Conservation (phyloP, 2,888 invertebrate genomes). For the Drosophila helvetica region DNA sequence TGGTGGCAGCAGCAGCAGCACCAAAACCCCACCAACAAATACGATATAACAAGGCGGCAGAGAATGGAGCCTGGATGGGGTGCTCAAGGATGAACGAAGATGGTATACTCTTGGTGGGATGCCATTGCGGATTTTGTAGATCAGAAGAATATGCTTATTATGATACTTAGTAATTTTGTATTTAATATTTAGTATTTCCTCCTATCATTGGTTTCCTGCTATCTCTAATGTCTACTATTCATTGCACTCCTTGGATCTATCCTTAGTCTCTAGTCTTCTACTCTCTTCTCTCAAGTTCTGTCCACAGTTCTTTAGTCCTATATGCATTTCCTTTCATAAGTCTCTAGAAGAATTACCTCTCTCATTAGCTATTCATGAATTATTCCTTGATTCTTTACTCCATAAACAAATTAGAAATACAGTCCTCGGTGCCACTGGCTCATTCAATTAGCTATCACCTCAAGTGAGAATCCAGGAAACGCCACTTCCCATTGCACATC, state of each 20-base stretch:
- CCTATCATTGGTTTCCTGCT: too few relatives aligned
- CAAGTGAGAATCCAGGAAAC: neutral
- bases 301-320: too few relatives aligned
- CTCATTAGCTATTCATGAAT: neutral
- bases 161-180: too few relatives aligned
- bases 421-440: neutral
- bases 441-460: neutral
- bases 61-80: constrained; percentile 11
- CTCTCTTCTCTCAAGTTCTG: neutral
- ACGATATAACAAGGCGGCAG: constrained; percentile 17
- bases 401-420: neutral
- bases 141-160: too few relatives aligned
- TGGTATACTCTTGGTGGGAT: constrained; percentile 2
- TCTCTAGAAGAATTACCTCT: neutral
- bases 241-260: too few relatives aligned
- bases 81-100: constrained; percentile 5
- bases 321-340: neutral
- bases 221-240: too few relatives aligned
- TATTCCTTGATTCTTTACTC: neutral
- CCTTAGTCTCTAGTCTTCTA: neutral
- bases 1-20: constrained; percentile 5
- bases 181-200: neutral
- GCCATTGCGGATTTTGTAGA: neutral
- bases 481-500: neutral
- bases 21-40: constrained; percentile 13